Evolutionary conservation across 2,113 vertebrate species (phyloP).

Genomic region (Corapipo altera): DNA sequence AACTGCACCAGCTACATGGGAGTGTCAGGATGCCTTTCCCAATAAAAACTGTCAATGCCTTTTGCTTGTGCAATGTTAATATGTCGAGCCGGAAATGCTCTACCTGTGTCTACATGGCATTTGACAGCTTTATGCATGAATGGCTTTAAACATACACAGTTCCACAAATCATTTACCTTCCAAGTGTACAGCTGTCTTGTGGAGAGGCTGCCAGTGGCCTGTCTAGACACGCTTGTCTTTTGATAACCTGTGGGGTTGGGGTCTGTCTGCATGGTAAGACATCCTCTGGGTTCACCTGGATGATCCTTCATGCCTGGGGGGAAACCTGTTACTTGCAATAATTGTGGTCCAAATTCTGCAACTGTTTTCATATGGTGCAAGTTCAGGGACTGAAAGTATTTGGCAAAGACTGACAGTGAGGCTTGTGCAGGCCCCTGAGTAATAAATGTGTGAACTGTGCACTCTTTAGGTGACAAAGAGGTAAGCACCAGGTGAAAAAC

Average conservation of each 20-base stretch:
- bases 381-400: neutral
- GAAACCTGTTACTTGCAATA: neutral
- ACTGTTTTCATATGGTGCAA: neutral
- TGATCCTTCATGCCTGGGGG: neutral
- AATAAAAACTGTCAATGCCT: constrained; percentile 5
- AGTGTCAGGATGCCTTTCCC: neutral
- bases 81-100: neutral
- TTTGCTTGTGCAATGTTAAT: neutral
- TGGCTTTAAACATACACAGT: neutral
- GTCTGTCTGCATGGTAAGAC: neutral
- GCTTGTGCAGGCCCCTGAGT: neutral
- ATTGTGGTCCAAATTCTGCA: neutral
- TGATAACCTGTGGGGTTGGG: neutral
- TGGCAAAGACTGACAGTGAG: neutral
- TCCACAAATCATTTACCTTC: neutral
- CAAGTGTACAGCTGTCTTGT: neutral
- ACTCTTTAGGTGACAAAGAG: neutral
- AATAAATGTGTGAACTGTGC: neutral
- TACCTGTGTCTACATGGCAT: neutral
- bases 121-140: constrained; percentile 30
- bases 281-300: neutral
- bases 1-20: neutral
- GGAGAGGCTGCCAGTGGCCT: neutral
- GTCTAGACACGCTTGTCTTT: neutral
- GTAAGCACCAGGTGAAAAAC: neutral